Conservation (phyloP, 2,888 invertebrate species). For the Drosophila birchii region DNA sequence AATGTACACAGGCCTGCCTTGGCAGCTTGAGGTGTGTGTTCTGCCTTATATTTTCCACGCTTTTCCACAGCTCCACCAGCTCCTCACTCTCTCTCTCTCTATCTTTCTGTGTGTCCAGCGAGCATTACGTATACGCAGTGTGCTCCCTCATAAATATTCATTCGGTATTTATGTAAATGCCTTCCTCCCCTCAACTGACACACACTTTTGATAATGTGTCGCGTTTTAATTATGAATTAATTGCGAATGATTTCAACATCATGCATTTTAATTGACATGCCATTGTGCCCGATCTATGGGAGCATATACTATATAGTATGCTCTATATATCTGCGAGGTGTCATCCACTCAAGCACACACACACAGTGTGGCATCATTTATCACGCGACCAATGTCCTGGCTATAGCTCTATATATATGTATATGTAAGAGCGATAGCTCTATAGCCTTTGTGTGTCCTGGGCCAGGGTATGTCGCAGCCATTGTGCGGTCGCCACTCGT, state of each 20-base stretch:
- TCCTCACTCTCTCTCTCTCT: background rate
- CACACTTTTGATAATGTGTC: slow-evolving; percentile 77
- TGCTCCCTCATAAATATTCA: slow-evolving; percentile 71
- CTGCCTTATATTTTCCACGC: background rate
- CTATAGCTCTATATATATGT: background rate
- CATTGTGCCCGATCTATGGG: slow-evolving; percentile 48
- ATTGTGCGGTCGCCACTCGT: slow-evolving; percentile 70
- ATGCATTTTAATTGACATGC: slow-evolving; percentile 79
- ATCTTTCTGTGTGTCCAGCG: background rate
- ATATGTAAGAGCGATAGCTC: background rate
- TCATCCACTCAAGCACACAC: slow-evolving; percentile 36
- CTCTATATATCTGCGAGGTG: slow-evolving; percentile 53
- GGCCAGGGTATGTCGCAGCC: slow-evolving; percentile 41
- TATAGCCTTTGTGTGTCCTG: slow-evolving; percentile 12
- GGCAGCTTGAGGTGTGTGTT: slow-evolving; percentile 50
- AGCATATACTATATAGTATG: slow-evolving; percentile 18
- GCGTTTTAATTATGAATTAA: slow-evolving; percentile 79
- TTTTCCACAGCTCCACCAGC: background rate
- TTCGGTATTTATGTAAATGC: slow-evolving; percentile 75
- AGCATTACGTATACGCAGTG: slow-evolving; percentile 21
- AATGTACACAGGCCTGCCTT: slow-evolving; percentile 34
- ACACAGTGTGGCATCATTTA: slow-evolving; percentile 59
- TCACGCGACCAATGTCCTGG: slow-evolving; percentile 48
- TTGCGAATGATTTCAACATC: slow-evolving; percentile 81
- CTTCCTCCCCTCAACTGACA: slow-evolving; percentile 10